These are phyloP conservation scores for Stichodactyla helianthus DNA, from an alignment of 64 coral and sea anemone genomes.

Conservation along the genomic window DNA sequence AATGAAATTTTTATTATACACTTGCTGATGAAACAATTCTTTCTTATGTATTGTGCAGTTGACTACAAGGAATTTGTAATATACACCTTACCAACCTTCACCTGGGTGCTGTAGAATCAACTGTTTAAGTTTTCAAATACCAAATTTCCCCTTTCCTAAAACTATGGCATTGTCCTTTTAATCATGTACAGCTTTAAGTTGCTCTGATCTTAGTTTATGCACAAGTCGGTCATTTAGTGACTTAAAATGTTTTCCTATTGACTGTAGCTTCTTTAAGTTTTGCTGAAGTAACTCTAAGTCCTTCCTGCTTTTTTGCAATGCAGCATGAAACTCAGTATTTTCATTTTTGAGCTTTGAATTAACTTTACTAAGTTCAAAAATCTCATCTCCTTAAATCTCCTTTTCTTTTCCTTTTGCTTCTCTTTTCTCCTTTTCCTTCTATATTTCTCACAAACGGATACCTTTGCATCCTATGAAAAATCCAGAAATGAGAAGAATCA, in stretches of 20 bases:
- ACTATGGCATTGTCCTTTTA: background rate
- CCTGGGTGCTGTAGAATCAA: background rate
- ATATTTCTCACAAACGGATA: background rate
- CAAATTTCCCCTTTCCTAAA: background rate
- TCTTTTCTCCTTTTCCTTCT: background rate
- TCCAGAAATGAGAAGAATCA: background rate
- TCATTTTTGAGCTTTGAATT: background rate
- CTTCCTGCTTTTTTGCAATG: no score
- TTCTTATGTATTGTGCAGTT: background rate
- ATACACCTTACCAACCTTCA: no score
- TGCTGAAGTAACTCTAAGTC: background rate
- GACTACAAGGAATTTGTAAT: no score
- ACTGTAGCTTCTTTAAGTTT: background rate
- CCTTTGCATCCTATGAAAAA: background rate
- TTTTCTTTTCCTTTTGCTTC: conserved; percentile 11
- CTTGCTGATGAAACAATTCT: background rate
- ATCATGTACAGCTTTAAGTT: background rate
- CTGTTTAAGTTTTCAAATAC: background rate
- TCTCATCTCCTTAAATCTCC: background rate
- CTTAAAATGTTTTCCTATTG: background rate
- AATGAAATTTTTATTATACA: background rate
- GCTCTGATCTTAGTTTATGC: background rate
- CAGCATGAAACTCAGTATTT: no score
- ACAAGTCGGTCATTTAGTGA: background rate
- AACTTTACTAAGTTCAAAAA: background rate